Conservation (phyloP, 2,797 vertebrate species). For the Trachops cirrhosus region DNA sequence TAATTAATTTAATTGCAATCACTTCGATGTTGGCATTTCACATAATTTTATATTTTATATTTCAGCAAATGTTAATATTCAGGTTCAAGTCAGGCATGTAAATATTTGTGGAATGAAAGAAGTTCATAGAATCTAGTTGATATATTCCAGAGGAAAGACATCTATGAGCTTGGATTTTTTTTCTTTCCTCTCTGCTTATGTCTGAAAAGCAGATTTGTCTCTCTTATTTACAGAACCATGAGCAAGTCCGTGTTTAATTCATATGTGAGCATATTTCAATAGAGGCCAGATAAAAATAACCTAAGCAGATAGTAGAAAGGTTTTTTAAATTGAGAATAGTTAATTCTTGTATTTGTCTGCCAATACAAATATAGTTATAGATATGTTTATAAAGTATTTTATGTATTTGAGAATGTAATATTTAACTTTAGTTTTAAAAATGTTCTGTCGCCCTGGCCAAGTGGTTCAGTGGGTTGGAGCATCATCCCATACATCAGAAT, state of each 20-base stretch:
- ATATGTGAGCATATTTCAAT: not conserved
- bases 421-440: not conserved
- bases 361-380: not conserved
- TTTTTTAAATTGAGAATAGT: not conserved
- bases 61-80: not conserved
- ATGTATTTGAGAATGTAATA: not conserved
- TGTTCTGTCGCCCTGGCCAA: not conserved
- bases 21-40: not conserved
- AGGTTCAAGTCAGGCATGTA: not conserved
- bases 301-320: not conserved
- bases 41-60: not conserved
- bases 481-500: not conserved
- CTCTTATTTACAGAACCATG: not conserved
- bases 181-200: not conserved
- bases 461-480: not conserved
- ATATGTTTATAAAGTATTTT: not conserved
- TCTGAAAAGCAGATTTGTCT: not conserved
- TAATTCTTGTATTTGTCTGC: not conserved
- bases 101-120: not conserved
- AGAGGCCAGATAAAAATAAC: not conserved
- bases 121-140: not conserved
- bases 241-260: not conserved
- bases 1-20: not conserved
- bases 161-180: not conserved
- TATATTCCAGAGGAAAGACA: not conserved